Evolutionary conservation across 2,113 vertebrate genomes (phyloP).

Genomic region (Erinaceus europaeus): DNA sequence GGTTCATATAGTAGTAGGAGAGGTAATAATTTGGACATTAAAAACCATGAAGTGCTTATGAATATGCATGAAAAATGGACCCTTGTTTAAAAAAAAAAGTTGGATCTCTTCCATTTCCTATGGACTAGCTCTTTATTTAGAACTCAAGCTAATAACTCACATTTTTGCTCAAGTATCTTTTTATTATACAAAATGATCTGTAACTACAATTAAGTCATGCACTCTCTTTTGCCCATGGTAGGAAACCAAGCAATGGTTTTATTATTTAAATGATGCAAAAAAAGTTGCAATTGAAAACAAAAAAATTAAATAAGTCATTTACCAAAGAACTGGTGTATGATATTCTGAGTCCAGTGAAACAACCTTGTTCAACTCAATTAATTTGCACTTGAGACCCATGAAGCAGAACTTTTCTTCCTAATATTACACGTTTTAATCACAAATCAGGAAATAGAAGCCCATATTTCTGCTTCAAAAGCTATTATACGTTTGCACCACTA

Average conservation of each 20-base stretch:
- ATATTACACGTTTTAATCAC: not conserved
- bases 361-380: not conserved
- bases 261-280: not conserved
- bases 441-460: not conserved
- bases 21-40: too few relatives aligned
- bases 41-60: too few relatives aligned
- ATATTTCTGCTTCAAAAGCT: not conserved
- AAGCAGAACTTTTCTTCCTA: not conserved
- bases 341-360: not conserved
- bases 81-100: too few relatives aligned
- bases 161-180: not conserved
- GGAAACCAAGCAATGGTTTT: not conserved
- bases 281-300: not conserved
- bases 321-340: not conserved
- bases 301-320: not conserved
- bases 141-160: not conserved
- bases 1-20: too few relatives aligned
- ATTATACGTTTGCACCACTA: not conserved
- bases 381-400: not conserved
- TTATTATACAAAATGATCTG: constrained; percentile 1
- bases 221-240: not conserved
- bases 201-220: not conserved
- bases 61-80: too few relatives aligned
- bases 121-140: not conserved
- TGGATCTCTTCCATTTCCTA: not conserved